Percentiles rank a stretch among this genome's conserved stretches.
These are phyloP conservation scores for Lethenteron reissneri DNA, from an alignment of 2,113 vertebrate genomes.

Conservation along the genomic window DNA sequence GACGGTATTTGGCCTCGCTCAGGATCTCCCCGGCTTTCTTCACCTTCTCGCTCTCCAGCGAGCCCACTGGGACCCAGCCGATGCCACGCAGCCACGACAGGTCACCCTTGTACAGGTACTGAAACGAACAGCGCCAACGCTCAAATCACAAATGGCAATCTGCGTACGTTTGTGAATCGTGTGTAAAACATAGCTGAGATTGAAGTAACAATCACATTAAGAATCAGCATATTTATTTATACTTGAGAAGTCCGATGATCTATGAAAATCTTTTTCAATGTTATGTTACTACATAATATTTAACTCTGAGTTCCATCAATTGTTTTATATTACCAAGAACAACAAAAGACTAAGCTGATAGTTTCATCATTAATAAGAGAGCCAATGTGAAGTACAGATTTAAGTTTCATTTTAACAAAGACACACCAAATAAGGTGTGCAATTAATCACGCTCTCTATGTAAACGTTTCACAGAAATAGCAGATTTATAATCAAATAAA, in stretches of 20 bases:
- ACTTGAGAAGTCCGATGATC: too few species aligned
- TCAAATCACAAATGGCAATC: not conserved
- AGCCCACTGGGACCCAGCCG: slow-evolving; percentile 49
- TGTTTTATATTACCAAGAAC: slow-evolving; percentile 23
- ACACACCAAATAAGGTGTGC: slow-evolving; percentile 1
- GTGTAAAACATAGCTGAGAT: not conserved
- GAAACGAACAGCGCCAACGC: slow-evolving; percentile 18
- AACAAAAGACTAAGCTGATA: not conserved
- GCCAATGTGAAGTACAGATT: not conserved
- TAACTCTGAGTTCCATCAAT: slow-evolving; percentile 54
- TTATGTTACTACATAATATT: slow-evolving; percentile 35
- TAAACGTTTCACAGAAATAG: not conserved
- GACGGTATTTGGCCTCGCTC: slow-evolving; percentile 51
- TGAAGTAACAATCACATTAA: not conserved
- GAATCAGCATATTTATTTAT: slow-evolving; percentile 1
- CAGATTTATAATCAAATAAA: not conserved
- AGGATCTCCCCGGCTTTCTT: slow-evolving; percentile 33
- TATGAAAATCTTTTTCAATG: too few species aligned
- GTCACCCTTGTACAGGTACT: slow-evolving; percentile 63
- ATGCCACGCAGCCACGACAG: slow-evolving; percentile 44
- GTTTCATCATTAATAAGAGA: not conserved
- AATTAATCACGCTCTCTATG: not conserved
- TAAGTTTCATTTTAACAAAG: not conserved
- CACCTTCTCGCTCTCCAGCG: slow-evolving; percentile 45
- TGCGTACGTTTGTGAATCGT: not conserved